phyloP scores from a whole-genome alignment of 2,888 invertebrate species.

The Aquatica leii region DNA sequence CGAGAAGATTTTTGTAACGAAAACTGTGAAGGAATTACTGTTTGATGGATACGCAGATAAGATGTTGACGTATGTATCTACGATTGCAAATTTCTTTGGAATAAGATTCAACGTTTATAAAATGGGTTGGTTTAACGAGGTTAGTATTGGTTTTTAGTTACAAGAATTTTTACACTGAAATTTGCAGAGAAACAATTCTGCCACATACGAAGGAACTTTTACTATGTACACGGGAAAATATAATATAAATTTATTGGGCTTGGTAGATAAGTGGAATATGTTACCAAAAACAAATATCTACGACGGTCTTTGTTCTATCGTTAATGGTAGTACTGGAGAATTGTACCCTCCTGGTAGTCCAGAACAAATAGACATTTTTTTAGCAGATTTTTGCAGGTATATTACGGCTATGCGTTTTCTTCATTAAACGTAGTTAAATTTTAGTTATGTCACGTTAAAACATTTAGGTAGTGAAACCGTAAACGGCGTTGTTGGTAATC shows the following conservation, averaged over 20 bases:
- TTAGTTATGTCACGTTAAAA: conserved; percentile 58
- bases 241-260: conserved; percentile 73
- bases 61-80: conserved; percentile 66
- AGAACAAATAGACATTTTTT: conserved; percentile 72
- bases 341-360: conserved; percentile 76
- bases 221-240: conserved; percentile 77
- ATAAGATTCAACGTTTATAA: conserved; percentile 73
- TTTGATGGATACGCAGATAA: conserved; percentile 85
- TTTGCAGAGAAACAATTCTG: conserved; percentile 77
- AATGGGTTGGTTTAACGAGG: conserved; percentile 87
- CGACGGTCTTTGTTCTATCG: conserved; percentile 68
- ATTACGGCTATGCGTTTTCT: not conserved
- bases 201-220: conserved; percentile 78
- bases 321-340: conserved; percentile 81
- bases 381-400: conserved; percentile 81
- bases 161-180: no score
- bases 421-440: conserved; percentile 21
- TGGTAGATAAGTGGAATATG: conserved; percentile 75
- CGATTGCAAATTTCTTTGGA: conserved; percentile 62
- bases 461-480: conserved; percentile 55
- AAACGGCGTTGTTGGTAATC: conserved; percentile 64
- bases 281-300: conserved; percentile 66
- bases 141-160: no score
- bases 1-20: conserved; percentile 66
- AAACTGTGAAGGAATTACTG: conserved; percentile 72